Conservation (phyloP, 2,113 vertebrate genomes). For the Hirundichthys speculiger region DNA sequence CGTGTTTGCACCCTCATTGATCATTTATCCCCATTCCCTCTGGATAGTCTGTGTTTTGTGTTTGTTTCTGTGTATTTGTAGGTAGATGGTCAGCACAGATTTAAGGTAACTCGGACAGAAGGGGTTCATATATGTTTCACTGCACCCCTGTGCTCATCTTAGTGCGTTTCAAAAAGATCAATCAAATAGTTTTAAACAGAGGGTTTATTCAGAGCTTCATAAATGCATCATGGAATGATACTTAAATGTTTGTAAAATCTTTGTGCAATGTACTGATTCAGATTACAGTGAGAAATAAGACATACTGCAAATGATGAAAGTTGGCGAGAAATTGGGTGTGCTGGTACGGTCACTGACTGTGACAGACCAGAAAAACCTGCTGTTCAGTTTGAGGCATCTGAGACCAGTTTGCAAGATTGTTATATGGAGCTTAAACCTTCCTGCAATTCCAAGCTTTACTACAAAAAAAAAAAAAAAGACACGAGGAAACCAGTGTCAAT, state of each 20-base stretch:
- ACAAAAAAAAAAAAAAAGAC: not conserved
- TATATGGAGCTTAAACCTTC: constrained; percentile 8
- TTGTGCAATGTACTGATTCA: not conserved
- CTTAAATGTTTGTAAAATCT: not conserved
- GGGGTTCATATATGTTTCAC: not conserved
- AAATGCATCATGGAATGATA: too few relatives aligned
- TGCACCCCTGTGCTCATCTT: too few relatives aligned
- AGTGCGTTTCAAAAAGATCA: too few relatives aligned
- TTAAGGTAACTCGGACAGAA: not conserved
- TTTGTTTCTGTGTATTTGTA: constrained; percentile 30
- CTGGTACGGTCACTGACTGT: not conserved
- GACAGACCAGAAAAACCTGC: not conserved
- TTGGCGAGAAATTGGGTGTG: not conserved
- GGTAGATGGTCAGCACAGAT: not conserved
- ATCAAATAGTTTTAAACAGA: too few relatives aligned
- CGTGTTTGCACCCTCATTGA: constrained; percentile 5
- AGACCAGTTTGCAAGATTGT: constrained; percentile 16
- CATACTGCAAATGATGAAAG: not conserved
- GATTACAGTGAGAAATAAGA: not conserved
- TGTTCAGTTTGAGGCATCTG: not conserved
- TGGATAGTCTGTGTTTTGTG: not conserved
- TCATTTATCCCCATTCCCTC: constrained; percentile 16
- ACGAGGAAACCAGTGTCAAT: not conserved
- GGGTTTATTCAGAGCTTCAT: too few relatives aligned
- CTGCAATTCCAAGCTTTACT: not conserved